Conservation (phyloP, 2,113 vertebrate genomes). For the Oxyura jamaicensis region DNA sequence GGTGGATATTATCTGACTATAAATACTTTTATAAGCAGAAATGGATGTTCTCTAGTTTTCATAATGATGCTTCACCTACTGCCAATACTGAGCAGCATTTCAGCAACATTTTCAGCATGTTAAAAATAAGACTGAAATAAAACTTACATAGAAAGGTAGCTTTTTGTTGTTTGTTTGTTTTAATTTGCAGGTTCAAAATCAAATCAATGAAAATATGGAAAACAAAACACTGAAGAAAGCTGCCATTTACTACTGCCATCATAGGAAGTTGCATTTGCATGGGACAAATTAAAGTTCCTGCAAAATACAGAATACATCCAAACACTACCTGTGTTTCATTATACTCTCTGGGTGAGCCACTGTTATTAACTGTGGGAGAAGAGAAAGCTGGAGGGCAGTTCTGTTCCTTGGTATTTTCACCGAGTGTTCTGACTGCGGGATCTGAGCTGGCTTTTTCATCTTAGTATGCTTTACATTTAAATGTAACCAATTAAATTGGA, state of each 20-base stretch:
- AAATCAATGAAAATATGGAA: neutral
- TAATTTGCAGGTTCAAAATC: neutral
- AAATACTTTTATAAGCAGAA: neutral
- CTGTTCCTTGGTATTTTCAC: neutral
- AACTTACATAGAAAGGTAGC: neutral
- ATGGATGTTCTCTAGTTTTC: neutral
- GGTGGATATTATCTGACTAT: neutral
- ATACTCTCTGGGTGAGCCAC: neutral
- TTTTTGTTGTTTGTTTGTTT: neutral
- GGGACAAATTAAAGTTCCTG: neutral
- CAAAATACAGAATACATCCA: neutral
- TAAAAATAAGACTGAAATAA: neutral
- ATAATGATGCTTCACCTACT: neutral
- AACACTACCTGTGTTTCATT: neutral
- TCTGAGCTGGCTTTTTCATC: neutral
- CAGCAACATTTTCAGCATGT: neutral
- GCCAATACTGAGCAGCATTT: neutral
- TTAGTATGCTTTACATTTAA: rapidly evolving
- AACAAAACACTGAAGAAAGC: neutral
- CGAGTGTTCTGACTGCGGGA: neutral
- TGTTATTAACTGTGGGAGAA: neutral
- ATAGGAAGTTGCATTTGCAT: neutral
- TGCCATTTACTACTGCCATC: neutral
- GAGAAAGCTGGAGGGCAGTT: neutral
- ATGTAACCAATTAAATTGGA: neutral